phyloP scores from a whole-genome alignment of 2,797 vertebrate genomes.

The Takifugu ocellatus region DNA sequence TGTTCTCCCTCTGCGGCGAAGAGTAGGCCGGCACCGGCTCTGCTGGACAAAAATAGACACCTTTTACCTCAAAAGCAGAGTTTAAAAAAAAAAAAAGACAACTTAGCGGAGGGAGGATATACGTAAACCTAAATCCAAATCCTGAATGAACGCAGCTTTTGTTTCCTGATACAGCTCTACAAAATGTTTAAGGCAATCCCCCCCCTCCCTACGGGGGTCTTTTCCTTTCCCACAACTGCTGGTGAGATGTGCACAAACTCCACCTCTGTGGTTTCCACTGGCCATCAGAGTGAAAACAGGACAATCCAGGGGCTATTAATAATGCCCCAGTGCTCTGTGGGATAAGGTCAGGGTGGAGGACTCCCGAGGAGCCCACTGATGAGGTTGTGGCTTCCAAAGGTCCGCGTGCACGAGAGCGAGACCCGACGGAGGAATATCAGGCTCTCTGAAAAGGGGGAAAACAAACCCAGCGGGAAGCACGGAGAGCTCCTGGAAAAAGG shows the following conservation, averaged over 20 bases:
- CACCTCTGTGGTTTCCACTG: slow-evolving; percentile 36
- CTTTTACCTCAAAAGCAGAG: neutral
- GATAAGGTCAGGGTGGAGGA: slow-evolving; percentile 57
- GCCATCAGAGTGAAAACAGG: slow-evolving; percentile 55
- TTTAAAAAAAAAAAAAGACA: neutral
- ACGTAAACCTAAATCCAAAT: no score
- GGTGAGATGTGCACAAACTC: slow-evolving; percentile 12
- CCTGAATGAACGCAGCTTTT: slow-evolving; percentile 5
- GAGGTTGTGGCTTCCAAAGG: slow-evolving; percentile 45
- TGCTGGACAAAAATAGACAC: slow-evolving; percentile 52
- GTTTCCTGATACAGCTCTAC: neutral
- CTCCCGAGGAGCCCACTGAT: slow-evolving; percentile 27
- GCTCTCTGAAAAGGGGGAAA: slow-evolving; percentile 3
- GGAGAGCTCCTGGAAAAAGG: slow-evolving; percentile 32
- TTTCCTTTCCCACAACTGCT: slow-evolving; percentile 5
- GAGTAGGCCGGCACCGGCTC: slow-evolving; percentile 86
- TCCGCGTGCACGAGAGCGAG: slow-evolving; percentile 10
- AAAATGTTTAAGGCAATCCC: neutral
- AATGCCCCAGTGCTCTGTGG: slow-evolving; percentile 48
- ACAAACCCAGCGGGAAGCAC: slow-evolving; percentile 20
- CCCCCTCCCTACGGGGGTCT: no score
- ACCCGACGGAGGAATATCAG: slow-evolving; percentile 9
- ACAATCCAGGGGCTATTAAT: slow-evolving; percentile 65
- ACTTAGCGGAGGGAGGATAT: no score
- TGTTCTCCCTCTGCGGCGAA: slow-evolving; percentile 83